These are phyloP conservation scores for Megaceryle maxima DNA, from an alignment of 2,113 vertebrate genomes.

Conservation along the genomic window DNA sequence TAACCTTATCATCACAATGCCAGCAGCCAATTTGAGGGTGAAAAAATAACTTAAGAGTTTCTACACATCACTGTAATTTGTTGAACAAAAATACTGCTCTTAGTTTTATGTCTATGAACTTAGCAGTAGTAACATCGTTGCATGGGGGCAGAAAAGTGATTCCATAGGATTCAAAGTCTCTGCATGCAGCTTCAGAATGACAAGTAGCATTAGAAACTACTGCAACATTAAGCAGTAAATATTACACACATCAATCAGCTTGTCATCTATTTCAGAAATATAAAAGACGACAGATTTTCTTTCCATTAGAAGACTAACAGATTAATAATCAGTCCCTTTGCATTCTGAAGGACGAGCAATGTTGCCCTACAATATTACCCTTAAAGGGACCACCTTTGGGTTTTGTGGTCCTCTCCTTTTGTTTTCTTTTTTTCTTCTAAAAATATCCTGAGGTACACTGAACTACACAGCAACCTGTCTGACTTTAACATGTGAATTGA, in stretches of 20 bases:
- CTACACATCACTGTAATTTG: not conserved
- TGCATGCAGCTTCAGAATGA: not conserved
- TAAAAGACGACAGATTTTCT: not conserved
- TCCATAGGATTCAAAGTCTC: not conserved
- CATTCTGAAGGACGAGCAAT: not conserved
- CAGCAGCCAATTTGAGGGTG: not conserved
- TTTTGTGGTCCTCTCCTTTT: not conserved
- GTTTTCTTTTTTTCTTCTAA: not conserved
- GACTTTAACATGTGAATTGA: fast-evolving
- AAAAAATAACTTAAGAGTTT: not conserved
- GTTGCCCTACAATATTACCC: not conserved
- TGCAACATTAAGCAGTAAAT: not conserved
- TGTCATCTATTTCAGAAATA: not conserved
- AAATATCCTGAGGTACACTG: not conserved
- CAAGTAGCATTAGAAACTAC: not conserved
- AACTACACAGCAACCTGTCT: not conserved
- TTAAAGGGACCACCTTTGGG: not conserved
- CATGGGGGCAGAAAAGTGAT: not conserved
- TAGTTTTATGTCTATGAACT: not conserved
- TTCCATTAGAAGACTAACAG: not conserved
- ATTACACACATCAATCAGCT: not conserved
- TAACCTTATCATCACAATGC: not conserved
- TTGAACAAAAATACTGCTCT: not conserved
- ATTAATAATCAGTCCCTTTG: not conserved
- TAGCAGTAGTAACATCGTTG: not conserved